These are phyloP conservation scores for Drosophila virilis DNA, from an alignment of 1,140 invertebrate species.

Conservation along the genomic window DNA sequence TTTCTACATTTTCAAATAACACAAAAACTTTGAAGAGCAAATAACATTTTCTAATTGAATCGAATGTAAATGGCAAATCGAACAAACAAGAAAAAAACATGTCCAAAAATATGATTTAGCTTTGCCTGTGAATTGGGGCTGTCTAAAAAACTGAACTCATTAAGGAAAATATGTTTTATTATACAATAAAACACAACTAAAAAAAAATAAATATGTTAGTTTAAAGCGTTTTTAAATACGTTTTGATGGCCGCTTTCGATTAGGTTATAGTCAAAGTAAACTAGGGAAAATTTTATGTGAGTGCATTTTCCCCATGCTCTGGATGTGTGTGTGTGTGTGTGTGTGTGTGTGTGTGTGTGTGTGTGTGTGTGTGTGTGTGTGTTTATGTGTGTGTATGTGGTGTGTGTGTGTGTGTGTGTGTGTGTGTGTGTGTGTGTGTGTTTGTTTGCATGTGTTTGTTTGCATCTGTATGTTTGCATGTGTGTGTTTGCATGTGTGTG, in stretches of 20 bases:
- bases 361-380: neutral
- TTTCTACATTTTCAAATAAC: too few relatives aligned
- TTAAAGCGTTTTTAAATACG: neutral
- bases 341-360: neutral
- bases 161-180: too few relatives aligned
- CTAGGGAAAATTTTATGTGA: constrained; percentile 12
- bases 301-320: neutral
- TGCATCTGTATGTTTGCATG: too few relatives aligned
- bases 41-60: too few relatives aligned
- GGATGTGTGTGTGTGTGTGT: neutral
- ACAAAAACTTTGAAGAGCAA: too few relatives aligned
- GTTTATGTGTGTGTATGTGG: neutral
- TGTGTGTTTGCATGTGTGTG: neutral
- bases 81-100: too few relatives aligned
- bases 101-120: too few relatives aligned
- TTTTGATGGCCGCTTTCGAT: neutral
- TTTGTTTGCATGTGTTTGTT: neutral
- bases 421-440: neutral
- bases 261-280: neutral
- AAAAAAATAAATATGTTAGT: neutral
- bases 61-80: too few relatives aligned
- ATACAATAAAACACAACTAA: neutral
- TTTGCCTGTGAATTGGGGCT: too few relatives aligned
- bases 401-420: neutral
- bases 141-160: too few relatives aligned